Evolutionary conservation across 1,140 invertebrate species (phyloP), one percentile per base, ranked within the genome.

Genomic region (Nephila pilipes): DNA sequence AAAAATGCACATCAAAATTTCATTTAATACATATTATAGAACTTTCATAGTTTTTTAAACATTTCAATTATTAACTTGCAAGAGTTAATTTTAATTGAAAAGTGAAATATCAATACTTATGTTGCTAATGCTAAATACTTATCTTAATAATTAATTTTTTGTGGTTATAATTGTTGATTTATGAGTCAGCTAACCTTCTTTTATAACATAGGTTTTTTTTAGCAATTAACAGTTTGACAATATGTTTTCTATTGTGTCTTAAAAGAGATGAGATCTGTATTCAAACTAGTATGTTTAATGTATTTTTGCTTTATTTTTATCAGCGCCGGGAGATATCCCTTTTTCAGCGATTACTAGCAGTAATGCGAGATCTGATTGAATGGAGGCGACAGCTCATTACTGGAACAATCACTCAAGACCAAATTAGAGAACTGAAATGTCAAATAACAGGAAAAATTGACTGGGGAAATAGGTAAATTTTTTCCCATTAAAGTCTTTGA

Each of bases 381-480:
- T 98, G 97, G 96, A 96, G 98, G 57, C 96, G 97, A 25, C 97
- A 98, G 94, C 96, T 99, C 2, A 96, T 99, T 36, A 97, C 97
- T 36, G 98, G 98, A 38, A 98, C 98, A 0, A 96, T 99, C 57
- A 99, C 98, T 0, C 97, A 97, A 94, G 98, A 99, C 95, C 98
- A 99, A 95, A 98, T 97, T 1, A 95, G 97, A 80, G 98, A 98
- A 94, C 95, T 99, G 16, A 97, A 98, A 95, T 96, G 98, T 91
- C 97, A 98, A 95, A 98, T 99, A 81, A 98, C 98, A 89, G 97
- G 97, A 46, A 98, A 98, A 95, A 98, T 99, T 79, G 98, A 99
- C 95, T 99, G 98, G 98, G 98, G 98, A 85, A 99, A 99, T 96
- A 97, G 98, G 98, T 95, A 94, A 92, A 94, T 91, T 46, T 46